These are phyloP conservation scores for Channa striata DNA, from an alignment of 2,797 vertebrate species.

Conservation along the genomic window DNA sequence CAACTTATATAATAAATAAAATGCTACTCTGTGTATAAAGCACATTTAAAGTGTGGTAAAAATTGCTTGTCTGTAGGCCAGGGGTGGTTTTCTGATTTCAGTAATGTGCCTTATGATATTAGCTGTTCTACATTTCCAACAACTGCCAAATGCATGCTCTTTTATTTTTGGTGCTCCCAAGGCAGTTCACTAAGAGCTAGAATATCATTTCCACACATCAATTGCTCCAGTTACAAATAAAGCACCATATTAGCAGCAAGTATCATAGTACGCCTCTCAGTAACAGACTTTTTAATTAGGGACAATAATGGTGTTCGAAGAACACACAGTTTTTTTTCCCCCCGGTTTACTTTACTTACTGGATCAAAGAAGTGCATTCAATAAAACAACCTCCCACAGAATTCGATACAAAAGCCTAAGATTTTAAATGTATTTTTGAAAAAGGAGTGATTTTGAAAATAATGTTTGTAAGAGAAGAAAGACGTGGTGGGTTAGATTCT, in stretches of 20 bases:
- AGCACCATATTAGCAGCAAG: constrained; percentile 48
- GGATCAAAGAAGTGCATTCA: not conserved
- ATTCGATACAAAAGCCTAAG: not conserved
- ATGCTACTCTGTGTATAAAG: not conserved
- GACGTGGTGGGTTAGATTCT: constrained; percentile 15
- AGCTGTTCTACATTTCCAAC: constrained; percentile 38
- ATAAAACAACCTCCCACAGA: not conserved
- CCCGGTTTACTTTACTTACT: not conserved
- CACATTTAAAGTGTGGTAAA: constrained; percentile 12
- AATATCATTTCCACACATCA: constrained; percentile 53
- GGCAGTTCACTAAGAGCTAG: constrained; percentile 42
- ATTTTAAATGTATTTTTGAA: constrained; percentile 18
- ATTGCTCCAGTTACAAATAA: constrained; percentile 61
- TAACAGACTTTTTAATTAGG: constrained; percentile 64
- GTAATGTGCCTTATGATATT: constrained; percentile 12
- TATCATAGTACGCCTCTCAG: constrained; percentile 50
- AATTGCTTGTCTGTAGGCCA: not conserved
- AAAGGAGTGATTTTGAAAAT: constrained; percentile 35
- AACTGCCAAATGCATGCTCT: constrained; percentile 18
- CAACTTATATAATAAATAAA: constrained; percentile 6
- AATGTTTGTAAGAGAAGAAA: not conserved
- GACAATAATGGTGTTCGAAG: constrained; percentile 39
- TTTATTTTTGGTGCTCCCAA: constrained; percentile 43
- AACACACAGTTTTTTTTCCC: constrained; percentile 27
- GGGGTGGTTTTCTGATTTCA: constrained; percentile 29